These are phyloP conservation scores for Trachelus troglodyta DNA, from an alignment of 2,888 invertebrate genomes.

Conservation along the genomic window DNA sequence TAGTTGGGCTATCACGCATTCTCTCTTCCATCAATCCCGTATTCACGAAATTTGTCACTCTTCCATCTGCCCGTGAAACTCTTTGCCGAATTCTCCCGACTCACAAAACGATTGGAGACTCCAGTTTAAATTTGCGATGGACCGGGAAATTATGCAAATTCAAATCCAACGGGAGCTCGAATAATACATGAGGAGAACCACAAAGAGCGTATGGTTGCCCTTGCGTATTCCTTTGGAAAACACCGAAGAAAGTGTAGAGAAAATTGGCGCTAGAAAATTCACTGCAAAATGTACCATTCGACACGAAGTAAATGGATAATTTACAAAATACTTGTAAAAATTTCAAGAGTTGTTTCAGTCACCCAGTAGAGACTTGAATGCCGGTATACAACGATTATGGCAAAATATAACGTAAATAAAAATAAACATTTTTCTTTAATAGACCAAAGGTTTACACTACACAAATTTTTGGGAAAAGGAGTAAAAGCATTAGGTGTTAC, in stretches of 20 bases:
- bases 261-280: not conserved
- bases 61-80: not conserved
- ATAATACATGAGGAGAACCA: conserved; percentile 37
- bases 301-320: not conserved
- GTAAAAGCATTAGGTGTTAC: conserved; percentile 30
- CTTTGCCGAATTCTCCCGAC: not conserved
- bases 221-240: not conserved
- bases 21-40: not conserved
- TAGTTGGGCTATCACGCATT: not conserved
- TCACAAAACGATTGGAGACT: not conserved
- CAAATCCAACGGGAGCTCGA: conserved; percentile 27
- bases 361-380: not conserved
- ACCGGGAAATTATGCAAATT: conserved; percentile 38
- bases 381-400: not conserved
- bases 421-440: not conserved
- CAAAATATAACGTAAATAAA: not conserved
- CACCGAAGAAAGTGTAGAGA: not conserved
- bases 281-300: not conserved
- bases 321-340: not conserved
- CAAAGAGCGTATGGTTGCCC: conserved; percentile 2
- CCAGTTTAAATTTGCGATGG: conserved; percentile 35
- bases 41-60: not conserved
- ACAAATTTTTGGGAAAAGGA: not conserved
- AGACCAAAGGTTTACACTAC: not conserved
- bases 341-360: not conserved